Evolutionary conservation across 1,140 invertebrate species (phyloP).

Genomic region (Phymorhynchus buccinoides): DNA sequence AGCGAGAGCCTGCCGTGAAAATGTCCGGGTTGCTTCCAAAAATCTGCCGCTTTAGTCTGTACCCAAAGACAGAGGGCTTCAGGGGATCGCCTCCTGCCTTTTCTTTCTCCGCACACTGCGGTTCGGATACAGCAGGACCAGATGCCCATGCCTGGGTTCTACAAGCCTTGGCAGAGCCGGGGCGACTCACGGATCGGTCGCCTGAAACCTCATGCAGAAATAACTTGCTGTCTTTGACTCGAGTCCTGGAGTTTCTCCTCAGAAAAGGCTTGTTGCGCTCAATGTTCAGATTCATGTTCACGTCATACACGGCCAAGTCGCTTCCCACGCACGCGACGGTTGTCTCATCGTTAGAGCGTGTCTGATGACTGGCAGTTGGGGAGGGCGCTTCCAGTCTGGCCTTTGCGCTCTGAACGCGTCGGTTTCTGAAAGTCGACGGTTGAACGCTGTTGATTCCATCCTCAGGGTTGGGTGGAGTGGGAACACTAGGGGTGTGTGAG

Average conservation of each 20-base stretch:
- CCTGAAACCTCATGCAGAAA: background rate
- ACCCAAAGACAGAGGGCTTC: slow-evolving; percentile 58
- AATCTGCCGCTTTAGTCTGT: slow-evolving; percentile 53
- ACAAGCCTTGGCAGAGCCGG: slow-evolving; percentile 46
- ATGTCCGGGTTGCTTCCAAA: slow-evolving; percentile 55
- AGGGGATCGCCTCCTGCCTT: slow-evolving; percentile 35
- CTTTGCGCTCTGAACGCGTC: slow-evolving; percentile 56
- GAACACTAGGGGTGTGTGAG: background rate
- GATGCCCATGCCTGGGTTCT: background rate
- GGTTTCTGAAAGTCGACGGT: background rate
- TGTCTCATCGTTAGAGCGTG: background rate
- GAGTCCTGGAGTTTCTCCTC: slow-evolving; percentile 1
- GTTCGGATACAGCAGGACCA: slow-evolving; percentile 18
- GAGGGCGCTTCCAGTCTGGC: slow-evolving; percentile 39
- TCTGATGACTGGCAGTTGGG: background rate
- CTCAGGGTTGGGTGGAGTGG: background rate
- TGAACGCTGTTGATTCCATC: background rate
- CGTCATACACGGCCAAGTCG: slow-evolving; percentile 33
- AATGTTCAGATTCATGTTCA: slow-evolving; percentile 35
- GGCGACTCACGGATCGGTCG: slow-evolving; percentile 32
- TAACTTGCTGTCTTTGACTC: background rate
- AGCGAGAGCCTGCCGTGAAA: slow-evolving; percentile 15
- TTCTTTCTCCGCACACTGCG: slow-evolving; percentile 32
- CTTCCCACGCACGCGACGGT: background rate
- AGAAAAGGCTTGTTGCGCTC: slow-evolving; percentile 9